These are phyloP conservation scores for Schlechtendalia chinensis DNA, from an alignment of 1,140 invertebrate species.

Conservation along the genomic window DNA sequence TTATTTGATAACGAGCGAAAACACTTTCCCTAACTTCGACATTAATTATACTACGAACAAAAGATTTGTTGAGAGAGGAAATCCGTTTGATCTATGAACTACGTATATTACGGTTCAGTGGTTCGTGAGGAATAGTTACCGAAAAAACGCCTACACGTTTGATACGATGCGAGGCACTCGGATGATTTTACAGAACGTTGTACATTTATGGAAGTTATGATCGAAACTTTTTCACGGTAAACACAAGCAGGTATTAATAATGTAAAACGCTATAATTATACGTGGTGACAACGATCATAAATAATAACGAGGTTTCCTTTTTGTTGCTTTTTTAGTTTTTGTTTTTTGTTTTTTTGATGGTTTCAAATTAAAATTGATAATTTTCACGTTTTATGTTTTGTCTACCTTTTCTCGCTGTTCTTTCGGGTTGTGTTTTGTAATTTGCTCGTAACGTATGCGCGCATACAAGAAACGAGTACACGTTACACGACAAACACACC, in stretches of 20 bases:
- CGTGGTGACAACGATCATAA: background rate
- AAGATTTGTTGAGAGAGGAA: background rate
- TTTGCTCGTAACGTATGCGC: background rate
- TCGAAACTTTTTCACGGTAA: background rate
- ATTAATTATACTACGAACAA: conserved; percentile 6
- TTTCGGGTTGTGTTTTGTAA: background rate
- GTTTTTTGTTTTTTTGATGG: background rate
- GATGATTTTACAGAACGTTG: background rate
- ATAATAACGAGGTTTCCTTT: background rate
- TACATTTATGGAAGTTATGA: background rate
- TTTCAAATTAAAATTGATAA: conserved; percentile 1
- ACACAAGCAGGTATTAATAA: conserved; percentile 2
- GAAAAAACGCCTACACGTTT: background rate
- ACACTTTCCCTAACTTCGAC: background rate
- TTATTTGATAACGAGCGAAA: background rate
- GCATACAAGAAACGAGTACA: background rate
- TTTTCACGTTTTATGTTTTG: too few species aligned
- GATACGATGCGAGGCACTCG: background rate
- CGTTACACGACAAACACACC: background rate
- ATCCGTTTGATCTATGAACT: conserved; percentile 1
- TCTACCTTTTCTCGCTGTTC: too few species aligned
- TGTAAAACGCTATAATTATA: conserved; percentile 5
- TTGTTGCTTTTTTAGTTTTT: too few species aligned
- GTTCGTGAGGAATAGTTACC: background rate
- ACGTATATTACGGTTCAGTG: background rate